Evolutionary conservation across 2,888 invertebrate genomes (phyloP).

Genomic region (Archaeoteleia sp.): DNA sequence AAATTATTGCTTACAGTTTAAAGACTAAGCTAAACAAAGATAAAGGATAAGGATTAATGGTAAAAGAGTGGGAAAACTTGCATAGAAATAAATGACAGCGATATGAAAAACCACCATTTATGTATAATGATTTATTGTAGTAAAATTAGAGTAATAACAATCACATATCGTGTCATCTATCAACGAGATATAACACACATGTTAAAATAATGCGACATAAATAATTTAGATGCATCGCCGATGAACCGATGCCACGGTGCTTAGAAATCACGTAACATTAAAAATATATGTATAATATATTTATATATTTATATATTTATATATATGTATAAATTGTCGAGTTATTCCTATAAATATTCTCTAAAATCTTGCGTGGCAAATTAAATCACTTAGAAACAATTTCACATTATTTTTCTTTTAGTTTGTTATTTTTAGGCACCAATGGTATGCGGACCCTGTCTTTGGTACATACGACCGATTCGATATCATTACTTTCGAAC

Average conservation of each 20-base stretch:
- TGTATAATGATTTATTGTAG: constrained; percentile 72
- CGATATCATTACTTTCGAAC: constrained; percentile 62
- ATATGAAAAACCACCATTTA: constrained; percentile 36
- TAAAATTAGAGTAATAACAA: constrained; percentile 75
- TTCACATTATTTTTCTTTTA: constrained; percentile 57
- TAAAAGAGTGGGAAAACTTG: no score
- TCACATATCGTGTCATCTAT: constrained; percentile 75
- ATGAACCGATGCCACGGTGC: constrained; percentile 70
- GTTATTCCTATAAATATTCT: constrained; percentile 73
- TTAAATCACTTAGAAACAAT: constrained; percentile 72
- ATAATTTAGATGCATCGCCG: constrained; percentile 72
- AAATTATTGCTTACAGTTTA: no score
- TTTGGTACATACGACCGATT: constrained; percentile 75
- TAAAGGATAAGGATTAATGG: no score
- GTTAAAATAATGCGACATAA: constrained; percentile 73
- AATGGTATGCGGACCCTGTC: constrained; percentile 76
- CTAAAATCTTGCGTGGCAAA: constrained; percentile 74
- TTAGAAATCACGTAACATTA: constrained; percentile 75
- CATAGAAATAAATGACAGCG: no score
- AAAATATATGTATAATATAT: constrained; percentile 66
- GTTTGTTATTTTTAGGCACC: constrained; percentile 73
- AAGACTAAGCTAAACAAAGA: no score
- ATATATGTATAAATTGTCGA: constrained; percentile 73
- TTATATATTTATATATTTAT: constrained; percentile 67
- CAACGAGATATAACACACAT: constrained; percentile 74